These are phyloP conservation scores for Dipodomys stephensi DNA, from an alignment of 2,113 vertebrate species.

Conservation along the genomic window DNA sequence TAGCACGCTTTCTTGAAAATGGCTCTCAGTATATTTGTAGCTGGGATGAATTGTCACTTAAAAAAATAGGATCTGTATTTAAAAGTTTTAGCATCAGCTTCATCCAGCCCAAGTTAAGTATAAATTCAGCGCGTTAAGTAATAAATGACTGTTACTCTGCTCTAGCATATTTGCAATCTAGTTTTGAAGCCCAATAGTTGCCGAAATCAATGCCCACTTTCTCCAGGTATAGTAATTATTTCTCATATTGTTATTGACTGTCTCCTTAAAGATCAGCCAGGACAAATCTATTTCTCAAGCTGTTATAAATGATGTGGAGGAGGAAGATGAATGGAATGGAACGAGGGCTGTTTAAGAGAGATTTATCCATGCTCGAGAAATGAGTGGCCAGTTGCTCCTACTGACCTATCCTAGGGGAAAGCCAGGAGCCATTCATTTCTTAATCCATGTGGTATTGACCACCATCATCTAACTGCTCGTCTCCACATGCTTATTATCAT, in stretches of 20 bases:
- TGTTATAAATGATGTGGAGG: slow-evolving; percentile 54
- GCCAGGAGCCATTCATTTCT: not conserved
- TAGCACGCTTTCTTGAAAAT: slow-evolving; percentile 55
- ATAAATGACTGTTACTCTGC: not conserved
- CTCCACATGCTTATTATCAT: slow-evolving; percentile 50
- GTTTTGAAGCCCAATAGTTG: slow-evolving; percentile 7
- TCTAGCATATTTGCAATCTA: not conserved
- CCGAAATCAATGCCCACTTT: slow-evolving; percentile 55
- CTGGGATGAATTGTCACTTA: not conserved
- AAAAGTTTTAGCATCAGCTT: slow-evolving; percentile 25
- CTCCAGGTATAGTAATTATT: slow-evolving; percentile 70
- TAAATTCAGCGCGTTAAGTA: slow-evolving; percentile 62
- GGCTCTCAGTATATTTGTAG: not conserved
- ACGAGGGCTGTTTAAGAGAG: not conserved
- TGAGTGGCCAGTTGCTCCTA: not conserved
- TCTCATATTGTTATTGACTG: slow-evolving; percentile 78
- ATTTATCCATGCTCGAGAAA: slow-evolving; percentile 39
- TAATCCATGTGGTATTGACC: not conserved
- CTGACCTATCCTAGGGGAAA: not conserved
- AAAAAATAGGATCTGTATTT: slow-evolving; percentile 19
- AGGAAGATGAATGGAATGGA: not conserved
- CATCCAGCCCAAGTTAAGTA: not conserved
- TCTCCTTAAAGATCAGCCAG: slow-evolving; percentile 71
- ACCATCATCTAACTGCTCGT: not conserved
- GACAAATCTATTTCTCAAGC: slow-evolving; percentile 76